Evolutionary conservation across 2,888 invertebrate genomes (phyloP), one percentile per base, ranked within the genome.

Genomic region (Polydrusus tereticollis): DNA sequence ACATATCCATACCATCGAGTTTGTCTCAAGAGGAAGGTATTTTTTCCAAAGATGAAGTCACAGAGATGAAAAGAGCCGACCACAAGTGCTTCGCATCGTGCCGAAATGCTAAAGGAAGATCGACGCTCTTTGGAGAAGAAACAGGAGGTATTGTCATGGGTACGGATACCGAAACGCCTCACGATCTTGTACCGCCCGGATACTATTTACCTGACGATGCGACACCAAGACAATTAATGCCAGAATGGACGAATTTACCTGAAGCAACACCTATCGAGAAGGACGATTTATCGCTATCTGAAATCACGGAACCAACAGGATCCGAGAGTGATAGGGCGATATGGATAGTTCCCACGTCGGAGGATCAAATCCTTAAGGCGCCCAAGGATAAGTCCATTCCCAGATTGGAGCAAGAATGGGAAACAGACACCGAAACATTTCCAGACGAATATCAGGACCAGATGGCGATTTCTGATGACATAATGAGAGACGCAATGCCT

Each of bases 221-320:
- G 18, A 57, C 62, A n/a, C 75, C 75, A 10, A 57, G 69, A 36
- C 26, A 64, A 12, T 7, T 38, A 16, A 23, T 72, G 14, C 75
- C 75, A 21, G n/a, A 73, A 26, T 75, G 75, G 75, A 36, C 74
- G 10, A 26, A 47, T n/a, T 20, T 58, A 26, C 16, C 72, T 12
- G 23, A 50, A 14, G 10, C 38, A 57, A 1, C 68, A 21, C 43
- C 64, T 10, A 52, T 50, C 26, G 52, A 66, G 12, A 65, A 75
- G n/a, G 69, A 70, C n/a, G 64, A 60, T 29, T 66, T 76, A 10
- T 58, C 72, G 1, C 23, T 78, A 45, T 75, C 77, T 23, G 73
- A 74, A 2, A 50, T 12, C 6, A 23, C 60, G 12, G 21, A n/a
- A n/a, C 10, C 52, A n/a, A 33, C n/a, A 8, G 20, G 21, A 45